These are phyloP conservation scores for Columbina picui DNA, from an alignment of 2,113 vertebrate species.

Conservation along the genomic window DNA sequence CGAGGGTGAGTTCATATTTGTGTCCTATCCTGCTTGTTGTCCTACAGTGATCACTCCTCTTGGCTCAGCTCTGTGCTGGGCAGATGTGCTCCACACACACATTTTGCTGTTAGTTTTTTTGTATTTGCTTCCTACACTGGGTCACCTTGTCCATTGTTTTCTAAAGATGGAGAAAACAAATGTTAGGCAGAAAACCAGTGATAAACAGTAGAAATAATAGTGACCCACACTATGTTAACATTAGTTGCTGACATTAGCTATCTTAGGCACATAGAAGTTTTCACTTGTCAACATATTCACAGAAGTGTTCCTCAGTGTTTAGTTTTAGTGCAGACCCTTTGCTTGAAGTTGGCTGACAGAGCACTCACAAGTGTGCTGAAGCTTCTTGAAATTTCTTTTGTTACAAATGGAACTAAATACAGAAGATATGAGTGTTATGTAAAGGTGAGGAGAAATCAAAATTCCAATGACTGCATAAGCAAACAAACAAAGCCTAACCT, in stretches of 20 bases:
- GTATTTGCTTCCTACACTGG: not conserved
- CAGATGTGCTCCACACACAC: not conserved
- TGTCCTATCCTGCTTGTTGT: not conserved
- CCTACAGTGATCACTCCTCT: not conserved
- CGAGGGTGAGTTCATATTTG: not conserved
- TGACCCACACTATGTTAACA: not conserved
- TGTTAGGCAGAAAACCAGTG: not conserved
- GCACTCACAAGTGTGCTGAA: not conserved
- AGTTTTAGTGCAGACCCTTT: slow-evolving; percentile 55
- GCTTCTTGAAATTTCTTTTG: not conserved
- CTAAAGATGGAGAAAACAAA: not conserved
- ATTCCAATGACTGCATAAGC: not conserved
- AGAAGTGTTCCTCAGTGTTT: slow-evolving; percentile 35
- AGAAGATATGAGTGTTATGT: not conserved
- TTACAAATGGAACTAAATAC: not conserved
- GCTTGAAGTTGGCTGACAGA: slow-evolving; percentile 70
- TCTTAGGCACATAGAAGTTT: not conserved
- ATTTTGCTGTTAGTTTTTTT: not conserved
- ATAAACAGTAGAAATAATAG: not conserved
- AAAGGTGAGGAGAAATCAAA: not conserved
- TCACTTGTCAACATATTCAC: slow-evolving; percentile 45
- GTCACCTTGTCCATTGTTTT: not conserved
- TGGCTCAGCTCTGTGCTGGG: not conserved
- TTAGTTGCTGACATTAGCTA: not conserved
- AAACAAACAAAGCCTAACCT: not conserved